These are phyloP conservation scores for Nemurella pictetii DNA, from an alignment of 2,888 invertebrate genomes.

Conservation along the genomic window DNA sequence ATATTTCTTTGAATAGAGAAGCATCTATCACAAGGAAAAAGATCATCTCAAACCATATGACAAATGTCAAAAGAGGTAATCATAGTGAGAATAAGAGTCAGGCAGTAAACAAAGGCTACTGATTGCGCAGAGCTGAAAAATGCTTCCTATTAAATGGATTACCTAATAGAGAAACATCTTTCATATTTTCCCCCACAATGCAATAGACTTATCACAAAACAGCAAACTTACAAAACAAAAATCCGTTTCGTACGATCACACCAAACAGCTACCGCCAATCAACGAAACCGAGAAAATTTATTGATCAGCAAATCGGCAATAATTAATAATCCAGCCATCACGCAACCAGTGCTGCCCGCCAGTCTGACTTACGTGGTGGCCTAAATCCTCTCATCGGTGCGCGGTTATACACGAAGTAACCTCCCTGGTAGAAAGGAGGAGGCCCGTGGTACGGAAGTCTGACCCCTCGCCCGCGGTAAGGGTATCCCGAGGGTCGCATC, in stretches of 20 bases:
- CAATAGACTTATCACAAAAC: too few species aligned
- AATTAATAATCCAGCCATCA: not conserved
- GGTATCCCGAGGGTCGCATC: slow-evolving; percentile 4
- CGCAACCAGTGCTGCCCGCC: not conserved
- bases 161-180: too few species aligned
- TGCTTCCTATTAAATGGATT: too few species aligned
- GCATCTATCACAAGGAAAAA: not conserved
- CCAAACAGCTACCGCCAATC: not conserved
- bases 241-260: not conserved
- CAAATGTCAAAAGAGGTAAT: not conserved
- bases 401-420: slow-evolving; percentile 11
- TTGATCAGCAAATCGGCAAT: not conserved
- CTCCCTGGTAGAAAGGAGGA: slow-evolving; percentile 20
- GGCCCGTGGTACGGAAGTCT: slow-evolving; percentile 18
- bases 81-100: not conserved
- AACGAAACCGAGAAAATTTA: not conserved
- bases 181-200: too few species aligned
- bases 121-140: not conserved
- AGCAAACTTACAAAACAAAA: too few species aligned
- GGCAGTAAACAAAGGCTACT: not conserved
- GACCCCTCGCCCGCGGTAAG: slow-evolving; percentile 8
- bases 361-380: slow-evolving; percentile 36
- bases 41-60: not conserved
- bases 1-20: not conserved
- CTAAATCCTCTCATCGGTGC: slow-evolving; percentile 29